These are phyloP conservation scores for Semicossyphus pulcher DNA, from an alignment of 2,113 vertebrate species.

Conservation along the genomic window DNA sequence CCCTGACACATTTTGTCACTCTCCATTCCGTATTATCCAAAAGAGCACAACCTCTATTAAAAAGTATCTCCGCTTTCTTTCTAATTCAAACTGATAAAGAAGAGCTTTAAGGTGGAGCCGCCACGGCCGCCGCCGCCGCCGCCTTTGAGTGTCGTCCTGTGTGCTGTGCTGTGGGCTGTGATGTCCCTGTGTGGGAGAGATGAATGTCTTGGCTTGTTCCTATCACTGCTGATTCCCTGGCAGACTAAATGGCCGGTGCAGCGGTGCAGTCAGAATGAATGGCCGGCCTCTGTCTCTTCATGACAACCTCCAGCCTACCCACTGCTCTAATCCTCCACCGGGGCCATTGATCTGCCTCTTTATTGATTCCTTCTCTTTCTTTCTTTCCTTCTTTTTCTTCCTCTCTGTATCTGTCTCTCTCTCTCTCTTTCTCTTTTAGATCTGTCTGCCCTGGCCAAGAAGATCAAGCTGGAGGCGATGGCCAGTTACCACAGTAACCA, in stretches of 20 bases:
- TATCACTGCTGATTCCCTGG: slow-evolving; percentile 73
- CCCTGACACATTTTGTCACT: slow-evolving; percentile 49
- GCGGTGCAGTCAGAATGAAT: slow-evolving; percentile 79
- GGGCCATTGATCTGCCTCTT: slow-evolving; percentile 76
- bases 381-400: slow-evolving; percentile 30
- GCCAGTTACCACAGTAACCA: slow-evolving; percentile 93
- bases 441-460: slow-evolving; percentile 96
- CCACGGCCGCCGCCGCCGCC: slow-evolving; percentile 17
- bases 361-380: slow-evolving; percentile 73
- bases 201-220: slow-evolving; percentile 78
- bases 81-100: slow-evolving; percentile 42
- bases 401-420: slow-evolving; percentile 38
- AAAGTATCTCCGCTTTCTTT: slow-evolving; percentile 21
- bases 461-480: slow-evolving; percentile 98
- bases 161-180: slow-evolving; percentile 63
- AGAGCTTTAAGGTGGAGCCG: slow-evolving; percentile 52
- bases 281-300: slow-evolving; percentile 75
- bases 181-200: slow-evolving; percentile 78
- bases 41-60: slow-evolving; percentile 69
- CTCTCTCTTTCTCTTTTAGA: slow-evolving; percentile 80
- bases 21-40: slow-evolving; percentile 52
- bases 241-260: slow-evolving; percentile 77
- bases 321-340: slow-evolving; percentile 76
- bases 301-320: slow-evolving; percentile 79
- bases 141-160: slow-evolving; percentile 29